These are phyloP conservation scores for Latheticus oryzae DNA, from an alignment of 2,888 invertebrate species.

Conservation along the genomic window DNA sequence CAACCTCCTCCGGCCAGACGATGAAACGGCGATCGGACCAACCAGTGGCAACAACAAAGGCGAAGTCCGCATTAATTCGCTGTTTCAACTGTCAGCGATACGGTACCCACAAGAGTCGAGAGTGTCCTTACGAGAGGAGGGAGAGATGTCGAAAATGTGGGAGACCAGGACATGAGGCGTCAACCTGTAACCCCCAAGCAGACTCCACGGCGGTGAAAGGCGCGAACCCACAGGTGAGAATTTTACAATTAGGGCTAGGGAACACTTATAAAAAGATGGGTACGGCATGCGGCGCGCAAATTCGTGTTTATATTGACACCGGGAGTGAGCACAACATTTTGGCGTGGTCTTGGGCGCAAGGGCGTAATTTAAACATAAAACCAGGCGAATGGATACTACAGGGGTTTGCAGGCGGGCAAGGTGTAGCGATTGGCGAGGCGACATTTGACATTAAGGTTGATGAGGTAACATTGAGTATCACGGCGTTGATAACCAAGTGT, in stretches of 20 bases:
- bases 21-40: not conserved
- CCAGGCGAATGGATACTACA: not conserved
- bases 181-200: not conserved
- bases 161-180: not conserved
- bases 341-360: not conserved
- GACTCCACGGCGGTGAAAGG: not conserved
- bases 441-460: slow-evolving; percentile 1
- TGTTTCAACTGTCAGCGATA: not conserved
- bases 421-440: not conserved
- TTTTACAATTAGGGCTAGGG: no score
- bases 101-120: not conserved
- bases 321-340: no score
- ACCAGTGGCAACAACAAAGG: not conserved
- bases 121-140: not conserved
- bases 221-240: no score
- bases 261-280: no score
- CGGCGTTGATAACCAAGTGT: slow-evolving; percentile 1
- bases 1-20: no score
- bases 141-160: slow-evolving; percentile 1
- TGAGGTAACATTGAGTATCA: not conserved
- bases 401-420: slow-evolving; percentile 6
- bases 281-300: no score
- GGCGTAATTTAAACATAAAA: not conserved
- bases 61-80: not conserved
- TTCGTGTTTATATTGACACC: no score